Evolutionary conservation across 2,888 invertebrate species (phyloP).

Genomic region (Azorinus chamasolen): DNA sequence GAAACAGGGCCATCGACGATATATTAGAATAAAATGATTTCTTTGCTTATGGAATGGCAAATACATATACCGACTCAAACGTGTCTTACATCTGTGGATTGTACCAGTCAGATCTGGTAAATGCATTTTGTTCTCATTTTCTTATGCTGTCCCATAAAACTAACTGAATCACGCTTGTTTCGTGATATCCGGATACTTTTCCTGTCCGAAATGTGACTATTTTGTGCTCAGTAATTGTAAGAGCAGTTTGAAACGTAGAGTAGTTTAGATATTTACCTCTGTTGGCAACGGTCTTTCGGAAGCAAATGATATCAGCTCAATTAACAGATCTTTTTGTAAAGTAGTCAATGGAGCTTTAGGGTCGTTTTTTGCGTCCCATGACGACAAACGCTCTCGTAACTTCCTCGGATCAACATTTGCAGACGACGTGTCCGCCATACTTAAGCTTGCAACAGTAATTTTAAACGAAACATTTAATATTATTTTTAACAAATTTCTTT

Average conservation of each 20-base stretch:
- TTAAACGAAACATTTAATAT: too few species aligned
- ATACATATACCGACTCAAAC: too few species aligned
- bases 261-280: conserved; percentile 72
- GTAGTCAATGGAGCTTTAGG: conserved; percentile 93
- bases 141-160: too few species aligned
- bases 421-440: conserved; percentile 81
- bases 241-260: background rate
- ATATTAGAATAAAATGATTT: too few species aligned
- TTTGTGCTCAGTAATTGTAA: background rate
- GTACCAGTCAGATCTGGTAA: too few species aligned
- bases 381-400: conserved; percentile 81
- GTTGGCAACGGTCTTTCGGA: conserved; percentile 80
- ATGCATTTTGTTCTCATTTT: too few species aligned
- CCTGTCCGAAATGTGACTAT: background rate
- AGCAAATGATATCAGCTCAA: conserved; percentile 88
- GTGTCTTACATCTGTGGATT: too few species aligned
- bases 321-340: conserved; percentile 90
- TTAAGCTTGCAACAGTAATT: conserved; percentile 1
- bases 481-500: too few species aligned
- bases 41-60: too few species aligned
- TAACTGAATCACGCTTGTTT: too few species aligned
- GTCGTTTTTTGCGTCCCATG: conserved; percentile 88
- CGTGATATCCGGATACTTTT: too few species aligned
- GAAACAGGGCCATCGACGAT: too few species aligned
- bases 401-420: conserved; percentile 66